Evolutionary conservation across 2,888 invertebrate genomes (phyloP).

Genomic region (Abrostola tripartita): DNA sequence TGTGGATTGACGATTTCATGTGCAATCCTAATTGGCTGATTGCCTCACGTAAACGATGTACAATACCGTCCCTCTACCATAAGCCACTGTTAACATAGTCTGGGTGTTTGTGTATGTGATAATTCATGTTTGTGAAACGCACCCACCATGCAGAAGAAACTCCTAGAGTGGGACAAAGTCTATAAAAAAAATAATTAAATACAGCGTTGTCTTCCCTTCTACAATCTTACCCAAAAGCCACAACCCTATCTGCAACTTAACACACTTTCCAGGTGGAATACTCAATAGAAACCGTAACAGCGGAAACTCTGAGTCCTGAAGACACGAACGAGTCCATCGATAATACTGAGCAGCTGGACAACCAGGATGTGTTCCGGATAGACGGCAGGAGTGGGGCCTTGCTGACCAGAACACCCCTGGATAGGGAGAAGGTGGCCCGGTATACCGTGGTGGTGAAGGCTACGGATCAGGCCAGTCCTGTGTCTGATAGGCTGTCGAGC

Average conservation of each 20-base stretch:
- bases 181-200: too few species aligned
- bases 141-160: too few species aligned
- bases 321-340: conserved; percentile 76
- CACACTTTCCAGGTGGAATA: conserved; percentile 90
- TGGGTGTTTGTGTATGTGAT: too few species aligned
- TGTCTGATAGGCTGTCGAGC: conserved; percentile 93
- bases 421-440: conserved; percentile 95
- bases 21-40: too few species aligned
- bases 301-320: conserved; percentile 75
- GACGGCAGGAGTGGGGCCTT: conserved; percentile 95
- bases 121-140: too few species aligned
- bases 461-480: conserved; percentile 94
- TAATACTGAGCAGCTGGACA: conserved; percentile 78
- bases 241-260: not conserved
- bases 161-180: too few species aligned
- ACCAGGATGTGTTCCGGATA: conserved; percentile 94
- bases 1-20: too few species aligned
- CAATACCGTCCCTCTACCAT: too few species aligned
- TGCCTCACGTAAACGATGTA: too few species aligned
- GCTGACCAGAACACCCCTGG: conserved; percentile 93
- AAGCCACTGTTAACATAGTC: too few species aligned
- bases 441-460: conserved; percentile 96
- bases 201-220: too few species aligned
- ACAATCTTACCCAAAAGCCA: too few species aligned
- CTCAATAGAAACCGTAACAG: conserved; percentile 91